Evolutionary conservation across 2,113 vertebrate genomes (phyloP).

Genomic region (Ptilonorhynchus violaceus): DNA sequence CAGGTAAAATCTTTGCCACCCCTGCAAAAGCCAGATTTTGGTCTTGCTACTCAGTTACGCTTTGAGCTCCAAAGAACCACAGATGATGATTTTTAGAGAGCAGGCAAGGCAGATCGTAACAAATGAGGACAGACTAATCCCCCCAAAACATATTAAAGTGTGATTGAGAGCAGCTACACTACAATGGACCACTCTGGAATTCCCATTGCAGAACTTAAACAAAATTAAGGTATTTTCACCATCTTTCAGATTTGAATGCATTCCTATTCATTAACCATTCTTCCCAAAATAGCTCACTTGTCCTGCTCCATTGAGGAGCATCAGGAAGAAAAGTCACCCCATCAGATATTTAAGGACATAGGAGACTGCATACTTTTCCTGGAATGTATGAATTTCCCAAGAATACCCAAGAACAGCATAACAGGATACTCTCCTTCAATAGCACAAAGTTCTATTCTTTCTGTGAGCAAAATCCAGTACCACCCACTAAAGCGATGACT

Average conservation of each 20-base stretch:
- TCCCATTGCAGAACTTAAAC: background rate
- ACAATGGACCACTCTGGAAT: background rate
- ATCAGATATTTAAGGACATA: background rate
- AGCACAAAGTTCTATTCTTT: slow-evolving; percentile 50
- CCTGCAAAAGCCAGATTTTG: background rate
- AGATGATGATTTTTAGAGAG: background rate
- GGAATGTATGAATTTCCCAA: background rate
- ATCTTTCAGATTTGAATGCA: background rate
- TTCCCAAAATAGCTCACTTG: background rate
- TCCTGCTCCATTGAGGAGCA: background rate
- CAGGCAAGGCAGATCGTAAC: background rate
- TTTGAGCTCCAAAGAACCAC: background rate
- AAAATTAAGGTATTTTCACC: background rate
- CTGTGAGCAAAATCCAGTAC: slow-evolving; percentile 38
- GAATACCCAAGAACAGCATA: background rate
- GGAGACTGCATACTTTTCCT: background rate
- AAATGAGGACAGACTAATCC: background rate
- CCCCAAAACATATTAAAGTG: background rate
- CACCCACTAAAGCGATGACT: slow-evolving; percentile 42
- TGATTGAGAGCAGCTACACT: background rate
- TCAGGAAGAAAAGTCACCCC: background rate
- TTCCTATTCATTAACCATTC: background rate
- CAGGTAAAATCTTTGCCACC: background rate
- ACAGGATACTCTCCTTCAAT: slow-evolving; percentile 50
- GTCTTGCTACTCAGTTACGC: background rate